Base-by-base conservation (phyloP, 2,888 invertebrate species). In the Tigriopus californicus region DNA sequence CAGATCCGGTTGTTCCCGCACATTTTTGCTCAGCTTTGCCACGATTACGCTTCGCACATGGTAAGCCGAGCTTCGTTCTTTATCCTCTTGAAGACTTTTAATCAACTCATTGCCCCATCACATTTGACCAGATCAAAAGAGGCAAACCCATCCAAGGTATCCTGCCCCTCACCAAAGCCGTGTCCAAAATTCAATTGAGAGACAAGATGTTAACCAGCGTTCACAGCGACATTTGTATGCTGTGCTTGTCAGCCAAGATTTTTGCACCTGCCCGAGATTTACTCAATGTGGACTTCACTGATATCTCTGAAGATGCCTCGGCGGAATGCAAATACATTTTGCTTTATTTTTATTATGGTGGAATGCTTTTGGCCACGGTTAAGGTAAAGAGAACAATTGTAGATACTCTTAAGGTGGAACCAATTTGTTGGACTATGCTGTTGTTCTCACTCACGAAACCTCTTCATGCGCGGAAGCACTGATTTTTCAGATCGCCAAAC, bases 321-420 rank as follows among this genome's bases (percentile, higher is more conserved):
- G 62, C 15, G 62, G n/a, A 49, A 41, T 42, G 44, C 11, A 49
- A 22, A 33, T 13, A 42, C 6, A 12, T 59, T 15, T 40, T 25
- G 61, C 33, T 57, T 58, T 52, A 61, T 54, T 62, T 60, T 70
- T 95, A 95, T 71, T 97, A 97, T 70, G 94, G 94, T 61, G 95
- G 95, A 57, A 91, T 95, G 89, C 89, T 95, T 65, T 95, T 92
- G 71, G 82, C 91, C 60, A 87, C 89, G 12, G 73, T 94, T 67
- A 91, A 94, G 54, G 54, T 44, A 44, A 44, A 41, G 11, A 41
- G 41, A 13, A 41, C 41, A 41, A 11, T 41, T 41, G 41, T 41
- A 11, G 13, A 11, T 12, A 12, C 41, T 41, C 41, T 41, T 13
- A 41, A 41, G 11, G 13, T 41, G 11, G 41, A 41, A 12, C 13